phyloP scores from a whole-genome alignment of 2,888 invertebrate genomes.

The Toxonevra muliebris region DNA sequence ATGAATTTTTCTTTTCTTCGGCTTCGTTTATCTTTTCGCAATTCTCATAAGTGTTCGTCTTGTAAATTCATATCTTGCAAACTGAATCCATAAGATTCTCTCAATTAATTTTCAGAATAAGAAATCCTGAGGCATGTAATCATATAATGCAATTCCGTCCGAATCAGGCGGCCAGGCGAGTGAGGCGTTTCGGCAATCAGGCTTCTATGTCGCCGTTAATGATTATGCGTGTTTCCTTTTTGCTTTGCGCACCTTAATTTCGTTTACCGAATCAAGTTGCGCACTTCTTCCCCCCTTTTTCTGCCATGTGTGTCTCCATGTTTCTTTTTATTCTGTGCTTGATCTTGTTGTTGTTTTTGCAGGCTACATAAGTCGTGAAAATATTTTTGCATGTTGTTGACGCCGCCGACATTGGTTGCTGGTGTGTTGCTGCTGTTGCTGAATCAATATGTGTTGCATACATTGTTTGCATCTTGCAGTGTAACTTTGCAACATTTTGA shows the following conservation, averaged over 20 bases:
- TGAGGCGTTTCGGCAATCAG: too few relatives aligned
- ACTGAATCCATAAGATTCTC: constrained; percentile 25
- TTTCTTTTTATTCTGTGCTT: too few relatives aligned
- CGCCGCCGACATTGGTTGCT: constrained; percentile 13
- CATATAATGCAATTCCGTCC: too few relatives aligned
- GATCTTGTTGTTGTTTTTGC: neutral
- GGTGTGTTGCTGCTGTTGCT: neutral
- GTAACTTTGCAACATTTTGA: neutral
- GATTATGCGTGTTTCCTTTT: constrained; percentile 32
- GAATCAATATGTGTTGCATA: neutral
- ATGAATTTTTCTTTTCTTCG: too few relatives aligned
- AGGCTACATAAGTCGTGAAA: constrained; percentile 39
- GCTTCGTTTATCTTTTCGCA: too few relatives aligned
- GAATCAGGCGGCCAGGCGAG: neutral
- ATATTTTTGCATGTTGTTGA: constrained; percentile 39
- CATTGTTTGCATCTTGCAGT: too few relatives aligned
- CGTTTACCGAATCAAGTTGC: constrained; percentile 24
- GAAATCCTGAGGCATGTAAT: too few relatives aligned
- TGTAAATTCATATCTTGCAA: constrained; percentile 28
- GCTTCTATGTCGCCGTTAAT: constrained; percentile 20
- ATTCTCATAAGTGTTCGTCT: constrained; percentile 13
- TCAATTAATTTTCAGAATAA: constrained; percentile 29
- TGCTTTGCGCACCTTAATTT: constrained; percentile 32
- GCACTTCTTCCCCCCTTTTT: neutral
- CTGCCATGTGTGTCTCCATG: too few relatives aligned